phyloP scores from a whole-genome alignment of 2,888 invertebrate genomes.

The Leucozona laternaria region DNA sequence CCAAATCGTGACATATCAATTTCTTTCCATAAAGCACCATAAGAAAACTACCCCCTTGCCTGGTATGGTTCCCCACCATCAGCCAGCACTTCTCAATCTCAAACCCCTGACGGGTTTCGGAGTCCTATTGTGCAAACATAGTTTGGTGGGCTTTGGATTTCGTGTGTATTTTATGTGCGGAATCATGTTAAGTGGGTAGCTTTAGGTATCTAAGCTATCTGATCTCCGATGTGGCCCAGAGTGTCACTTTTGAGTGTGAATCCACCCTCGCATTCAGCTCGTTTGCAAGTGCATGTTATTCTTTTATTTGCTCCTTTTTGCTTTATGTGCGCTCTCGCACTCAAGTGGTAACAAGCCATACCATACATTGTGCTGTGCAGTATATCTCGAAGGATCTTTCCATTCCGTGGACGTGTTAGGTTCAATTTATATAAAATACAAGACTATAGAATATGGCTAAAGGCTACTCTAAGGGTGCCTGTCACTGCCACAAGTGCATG shows the following conservation, averaged over 20 bases:
- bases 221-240: conserved; percentile 63
- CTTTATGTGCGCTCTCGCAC: conserved; percentile 31
- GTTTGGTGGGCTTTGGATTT: conserved; percentile 47
- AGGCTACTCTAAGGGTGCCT: conserved; percentile 52
- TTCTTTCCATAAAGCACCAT: conserved; percentile 52
- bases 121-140: conserved; percentile 46
- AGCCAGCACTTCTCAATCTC: background rate
- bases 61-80: too few species aligned
- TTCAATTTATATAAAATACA: conserved; percentile 52
- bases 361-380: conserved; percentile 18
- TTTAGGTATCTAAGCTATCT: conserved; percentile 59
- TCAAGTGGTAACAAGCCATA: conserved; percentile 50
- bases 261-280: conserved; percentile 61
- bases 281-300: conserved; percentile 47
- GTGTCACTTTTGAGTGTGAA: conserved; percentile 75
- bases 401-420: conserved; percentile 62
- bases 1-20: conserved; percentile 76
- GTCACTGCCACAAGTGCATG: conserved; percentile 52
- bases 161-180: background rate
- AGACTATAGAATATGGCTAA: conserved; percentile 19
- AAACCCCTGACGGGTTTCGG: background rate
- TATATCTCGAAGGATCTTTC: conserved; percentile 65
- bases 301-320: conserved; percentile 60
- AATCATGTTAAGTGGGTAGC: conserved; percentile 75
- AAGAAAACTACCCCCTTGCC: conserved; percentile 50